Base-by-base conservation (phyloP, 2,797 vertebrate genomes). In the Basileuterus tristriatus region DNA sequence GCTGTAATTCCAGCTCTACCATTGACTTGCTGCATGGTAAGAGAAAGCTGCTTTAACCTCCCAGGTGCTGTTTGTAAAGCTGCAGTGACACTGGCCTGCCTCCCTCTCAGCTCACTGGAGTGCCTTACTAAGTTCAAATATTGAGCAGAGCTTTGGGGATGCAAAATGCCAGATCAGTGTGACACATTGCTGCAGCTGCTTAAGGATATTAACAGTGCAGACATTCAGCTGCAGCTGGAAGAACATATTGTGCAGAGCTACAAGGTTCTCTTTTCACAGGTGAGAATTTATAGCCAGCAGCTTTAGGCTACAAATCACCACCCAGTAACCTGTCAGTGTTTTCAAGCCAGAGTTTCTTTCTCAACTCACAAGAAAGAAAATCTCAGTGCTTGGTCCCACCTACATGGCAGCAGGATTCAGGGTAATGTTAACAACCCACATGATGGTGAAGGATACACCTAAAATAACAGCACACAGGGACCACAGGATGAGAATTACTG, bases 1-100 rank as follows among this genome's bases (percentile, higher is more conserved):
- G 70, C 78, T 94, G 91, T 82, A 94, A 95, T 90, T 94, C 93
- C 89, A 96, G 91, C 91, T 93, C 80, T 75, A 62, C 59, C 52
- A 70, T 2, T 47, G 83, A 91, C 93, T 83, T 63, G 41, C 72
- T 82, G 47, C 1, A 6, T 11, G 67, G 62, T 22, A 44, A 86
- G 15, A 47, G 60, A 69, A 82, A 90, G 69, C 19, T 5, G 5
- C 44, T 91, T 90, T 94, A 91, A 93, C 89, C 77, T 95, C 76
- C 90, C 55, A 18, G 69, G 78, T 77, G 24, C 77, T 41, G 59
- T 36, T 90, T 69, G 34, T 34, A 18, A 59, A 76, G 55, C 64
- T 58, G 37, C 2, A 65, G 62, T 2, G 23, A 87, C 16, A 11
- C 37, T 74, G 4, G 0, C 71, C 83, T 80, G 0, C 71, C 83